Percentiles rank a stretch among this genome's conserved stretches.
Conservation (phyloP, 1,140 invertebrate species). For the Lepidurus couesii region DNA sequence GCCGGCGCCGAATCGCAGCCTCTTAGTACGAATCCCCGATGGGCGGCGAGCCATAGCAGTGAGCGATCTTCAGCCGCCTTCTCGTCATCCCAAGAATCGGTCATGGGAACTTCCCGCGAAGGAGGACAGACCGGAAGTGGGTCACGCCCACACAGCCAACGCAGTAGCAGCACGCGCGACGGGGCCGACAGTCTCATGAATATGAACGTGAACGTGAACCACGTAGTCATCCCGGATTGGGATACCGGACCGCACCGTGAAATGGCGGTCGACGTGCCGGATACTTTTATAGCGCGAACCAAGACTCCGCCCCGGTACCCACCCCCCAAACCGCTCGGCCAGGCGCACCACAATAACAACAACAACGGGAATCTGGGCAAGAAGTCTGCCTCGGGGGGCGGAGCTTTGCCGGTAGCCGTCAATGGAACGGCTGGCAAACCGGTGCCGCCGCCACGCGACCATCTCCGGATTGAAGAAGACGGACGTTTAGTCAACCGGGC, state of each 20-base stretch:
- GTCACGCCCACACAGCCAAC: conserved; percentile 15
- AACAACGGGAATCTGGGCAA: neutral
- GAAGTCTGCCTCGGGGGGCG: neutral
- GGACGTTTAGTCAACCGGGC: conserved; percentile 53
- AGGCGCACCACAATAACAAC: conserved; percentile 33
- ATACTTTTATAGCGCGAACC: conserved; percentile 82
- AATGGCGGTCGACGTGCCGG: conserved; percentile 97
- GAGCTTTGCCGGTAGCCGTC: neutral
- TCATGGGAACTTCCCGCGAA: conserved; percentile 6
- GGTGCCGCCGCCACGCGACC: conserved; percentile 67
- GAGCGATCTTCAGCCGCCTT: no score
- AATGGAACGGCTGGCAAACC: conserved; percentile 46
- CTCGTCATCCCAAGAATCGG: neutral
- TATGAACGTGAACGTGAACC: conserved; percentile 40
- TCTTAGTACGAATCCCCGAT: neutral
- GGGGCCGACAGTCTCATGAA: conserved; percentile 45
- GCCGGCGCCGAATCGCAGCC: neutral
- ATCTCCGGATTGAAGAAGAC: conserved; percentile 55
- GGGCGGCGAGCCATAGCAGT: neutral
- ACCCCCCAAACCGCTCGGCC: conserved; percentile 57
- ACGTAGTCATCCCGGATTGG: conserved; percentile 37
- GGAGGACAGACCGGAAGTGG: neutral
- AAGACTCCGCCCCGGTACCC: conserved; percentile 89
- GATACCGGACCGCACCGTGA: conserved; percentile 54
- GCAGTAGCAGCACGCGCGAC: conserved; percentile 33